Conservation (phyloP, 1,140 invertebrate species). For the Trinorchestia longiramus region DNA sequence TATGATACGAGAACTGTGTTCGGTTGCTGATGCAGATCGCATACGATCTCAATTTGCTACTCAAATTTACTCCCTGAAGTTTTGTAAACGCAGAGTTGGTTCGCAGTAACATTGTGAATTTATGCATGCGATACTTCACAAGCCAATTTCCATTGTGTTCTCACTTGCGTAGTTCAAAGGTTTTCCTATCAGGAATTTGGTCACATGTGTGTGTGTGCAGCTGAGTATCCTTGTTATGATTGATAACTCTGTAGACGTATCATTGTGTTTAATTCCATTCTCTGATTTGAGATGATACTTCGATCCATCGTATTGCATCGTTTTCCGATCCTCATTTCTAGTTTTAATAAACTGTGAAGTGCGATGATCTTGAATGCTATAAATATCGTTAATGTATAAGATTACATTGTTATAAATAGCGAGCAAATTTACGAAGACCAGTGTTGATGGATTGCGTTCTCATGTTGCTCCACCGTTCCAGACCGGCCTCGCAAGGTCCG, state of each 20-base stretch:
- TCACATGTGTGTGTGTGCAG: neutral
- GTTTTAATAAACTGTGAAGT: neutral
- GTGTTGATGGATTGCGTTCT: neutral
- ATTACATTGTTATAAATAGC: neutral
- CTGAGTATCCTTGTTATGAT: neutral
- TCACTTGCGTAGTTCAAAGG: neutral
- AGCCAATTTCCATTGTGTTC: neutral
- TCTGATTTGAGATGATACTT: neutral
- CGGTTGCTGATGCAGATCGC: neutral
- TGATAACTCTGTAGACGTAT: neutral
- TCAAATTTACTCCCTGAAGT: neutral
- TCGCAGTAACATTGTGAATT: neutral
- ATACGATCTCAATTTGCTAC: neutral
- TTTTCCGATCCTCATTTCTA: neutral
- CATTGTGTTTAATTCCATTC: neutral
- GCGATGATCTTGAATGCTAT: neutral
- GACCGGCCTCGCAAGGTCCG: neutral
- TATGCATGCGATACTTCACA: neutral
- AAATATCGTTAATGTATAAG: neutral
- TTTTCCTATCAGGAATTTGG: neutral
- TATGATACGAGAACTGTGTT: neutral
- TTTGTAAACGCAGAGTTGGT: neutral
- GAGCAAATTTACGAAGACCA: neutral
- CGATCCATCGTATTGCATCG: neutral
- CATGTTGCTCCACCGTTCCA: neutral